These are phyloP conservation scores for Adrianichthys oophorus DNA, from an alignment of 2,797 vertebrate species.

Conservation along the genomic window DNA sequence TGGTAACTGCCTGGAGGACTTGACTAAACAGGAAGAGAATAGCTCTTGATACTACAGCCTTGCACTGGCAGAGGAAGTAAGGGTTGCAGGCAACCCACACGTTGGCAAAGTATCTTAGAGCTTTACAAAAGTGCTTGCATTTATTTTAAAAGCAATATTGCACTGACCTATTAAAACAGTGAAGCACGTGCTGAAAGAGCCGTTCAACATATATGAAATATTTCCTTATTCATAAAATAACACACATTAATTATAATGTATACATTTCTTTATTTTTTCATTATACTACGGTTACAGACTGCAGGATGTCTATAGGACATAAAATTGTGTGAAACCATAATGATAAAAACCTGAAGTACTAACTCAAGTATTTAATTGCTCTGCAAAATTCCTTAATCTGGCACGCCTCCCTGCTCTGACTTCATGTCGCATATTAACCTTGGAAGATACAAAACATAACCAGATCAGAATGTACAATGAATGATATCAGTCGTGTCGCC, in stretches of 20 bases:
- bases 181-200: slow-evolving; percentile 12
- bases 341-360: too few relatives aligned
- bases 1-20: slow-evolving; percentile 69
- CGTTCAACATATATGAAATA: slow-evolving; percentile 13
- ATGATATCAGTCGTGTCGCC: background rate
- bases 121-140: slow-evolving; percentile 52
- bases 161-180: slow-evolving; percentile 35
- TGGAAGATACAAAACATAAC: too few relatives aligned
- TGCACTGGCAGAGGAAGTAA: slow-evolving; percentile 63
- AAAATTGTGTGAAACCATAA: slow-evolving; percentile 8
- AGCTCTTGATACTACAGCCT: slow-evolving; percentile 65
- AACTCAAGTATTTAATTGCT: too few relatives aligned
- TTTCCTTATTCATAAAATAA: too few relatives aligned
- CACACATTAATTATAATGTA: background rate
- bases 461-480: background rate
- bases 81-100: slow-evolving; percentile 69
- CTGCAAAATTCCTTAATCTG: background rate
- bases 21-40: slow-evolving; percentile 72
- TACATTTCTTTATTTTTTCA: too few relatives aligned
- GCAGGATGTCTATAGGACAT: slow-evolving; percentile 46
- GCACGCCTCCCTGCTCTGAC: background rate
- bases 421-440: slow-evolving; percentile 1
- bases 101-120: slow-evolving; percentile 59
- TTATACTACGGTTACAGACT: slow-evolving; percentile 11
- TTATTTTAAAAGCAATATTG: slow-evolving; percentile 49